Evolutionary conservation across 2,113 vertebrate genomes (phyloP).

Genomic region (Scytalopus superciliaris): DNA sequence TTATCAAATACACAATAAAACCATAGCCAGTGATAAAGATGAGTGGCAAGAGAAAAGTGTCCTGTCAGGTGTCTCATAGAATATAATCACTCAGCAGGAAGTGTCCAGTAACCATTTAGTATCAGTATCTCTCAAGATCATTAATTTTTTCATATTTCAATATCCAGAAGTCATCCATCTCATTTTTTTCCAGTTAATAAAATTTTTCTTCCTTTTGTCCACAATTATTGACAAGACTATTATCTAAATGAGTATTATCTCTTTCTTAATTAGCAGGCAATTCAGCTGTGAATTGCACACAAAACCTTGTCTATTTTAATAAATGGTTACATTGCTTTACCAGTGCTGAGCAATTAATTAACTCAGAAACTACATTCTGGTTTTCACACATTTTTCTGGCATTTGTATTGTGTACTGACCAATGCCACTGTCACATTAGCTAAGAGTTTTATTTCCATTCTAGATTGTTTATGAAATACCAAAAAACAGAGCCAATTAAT

Average conservation of each 20-base stretch:
- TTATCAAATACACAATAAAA: not conserved
- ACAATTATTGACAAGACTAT: conserved; percentile 35
- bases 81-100: not conserved
- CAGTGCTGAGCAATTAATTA: conserved; percentile 34
- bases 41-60: not conserved
- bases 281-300: conserved; percentile 30
- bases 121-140: not conserved
- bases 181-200: not conserved
- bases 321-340: conserved; percentile 40
- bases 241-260: conserved; percentile 34
- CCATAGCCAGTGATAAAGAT: not conserved
- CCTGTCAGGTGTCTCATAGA: not conserved
- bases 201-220: conserved; percentile 31
- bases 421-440: not conserved
- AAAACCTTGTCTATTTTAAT: conserved; percentile 59
- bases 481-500: not conserved
- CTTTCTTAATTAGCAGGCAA: conserved; percentile 44
- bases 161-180: not conserved
- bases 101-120: not conserved
- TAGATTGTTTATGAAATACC: not conserved
- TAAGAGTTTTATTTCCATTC: not conserved
- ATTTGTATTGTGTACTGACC: not conserved
- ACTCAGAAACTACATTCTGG: not conserved
- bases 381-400: not conserved
- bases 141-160: conserved; percentile 1